Evolutionary conservation across 2,888 invertebrate species (phyloP).

Genomic region (Yponomeuta plumbellus): DNA sequence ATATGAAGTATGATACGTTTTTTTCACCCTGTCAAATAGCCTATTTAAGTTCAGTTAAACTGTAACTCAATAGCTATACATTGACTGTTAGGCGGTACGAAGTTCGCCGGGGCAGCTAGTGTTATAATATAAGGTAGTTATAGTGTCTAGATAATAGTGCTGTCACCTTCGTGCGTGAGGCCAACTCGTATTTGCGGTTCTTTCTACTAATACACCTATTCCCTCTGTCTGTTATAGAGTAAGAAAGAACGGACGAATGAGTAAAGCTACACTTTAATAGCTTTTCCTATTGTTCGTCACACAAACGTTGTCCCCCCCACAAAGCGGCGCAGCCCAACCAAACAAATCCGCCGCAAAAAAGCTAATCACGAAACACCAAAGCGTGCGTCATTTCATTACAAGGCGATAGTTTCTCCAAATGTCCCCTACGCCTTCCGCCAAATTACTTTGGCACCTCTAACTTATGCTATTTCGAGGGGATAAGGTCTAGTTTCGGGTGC

Average conservation of each 20-base stretch:
- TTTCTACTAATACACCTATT: neutral
- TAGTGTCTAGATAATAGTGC: too few species aligned
- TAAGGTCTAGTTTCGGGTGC: neutral
- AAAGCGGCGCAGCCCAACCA: neutral
- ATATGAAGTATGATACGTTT: too few species aligned
- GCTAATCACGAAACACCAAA: slow-evolving; percentile 1
- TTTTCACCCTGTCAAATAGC: too few species aligned
- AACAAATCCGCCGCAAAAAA: neutral
- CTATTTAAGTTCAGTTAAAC: too few species aligned
- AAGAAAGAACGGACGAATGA: neutral
- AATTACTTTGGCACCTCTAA: neutral
- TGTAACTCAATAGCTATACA: too few species aligned
- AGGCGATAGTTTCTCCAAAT: slow-evolving; percentile 1
- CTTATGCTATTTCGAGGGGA: neutral
- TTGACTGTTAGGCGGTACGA: too few species aligned
- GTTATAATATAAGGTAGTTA: too few species aligned
- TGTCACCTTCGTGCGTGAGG: too few species aligned
- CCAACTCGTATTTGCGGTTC: neutral
- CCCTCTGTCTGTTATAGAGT: too few species aligned
- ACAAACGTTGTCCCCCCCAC: neutral
- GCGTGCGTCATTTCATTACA: slow-evolving; percentile 2
- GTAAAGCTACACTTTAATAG: neutral
- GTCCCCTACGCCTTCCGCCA: neutral
- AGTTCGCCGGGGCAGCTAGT: too few species aligned
- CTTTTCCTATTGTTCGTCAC: neutral